A percentile compares a stretch with the other conserved stretches of the same genome.
phyloP scores from a whole-genome alignment of 2,113 vertebrate species.

The Urocynchramus pylzowi region DNA sequence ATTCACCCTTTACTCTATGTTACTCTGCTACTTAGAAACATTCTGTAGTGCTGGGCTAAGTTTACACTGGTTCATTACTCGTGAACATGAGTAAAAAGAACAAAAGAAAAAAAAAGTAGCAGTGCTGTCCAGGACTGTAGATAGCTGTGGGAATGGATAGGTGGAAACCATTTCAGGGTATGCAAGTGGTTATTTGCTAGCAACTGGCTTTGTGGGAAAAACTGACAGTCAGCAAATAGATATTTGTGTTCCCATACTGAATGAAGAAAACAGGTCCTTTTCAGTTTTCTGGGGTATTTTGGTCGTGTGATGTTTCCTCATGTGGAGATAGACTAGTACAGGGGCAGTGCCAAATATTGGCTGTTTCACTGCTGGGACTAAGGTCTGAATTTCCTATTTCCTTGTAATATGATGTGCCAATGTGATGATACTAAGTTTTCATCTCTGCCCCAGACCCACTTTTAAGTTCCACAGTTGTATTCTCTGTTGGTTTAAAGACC shows the following conservation, averaged over 20 bases:
- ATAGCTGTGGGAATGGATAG: not conserved
- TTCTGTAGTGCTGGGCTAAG: not conserved
- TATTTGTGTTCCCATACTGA: not conserved
- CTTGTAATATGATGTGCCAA: not conserved
- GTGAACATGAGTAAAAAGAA: not conserved
- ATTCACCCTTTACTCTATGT: not conserved
- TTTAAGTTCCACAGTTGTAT: not conserved
- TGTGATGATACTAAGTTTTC: not conserved
- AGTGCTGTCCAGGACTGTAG: not conserved
- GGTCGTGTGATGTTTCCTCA: not conserved
- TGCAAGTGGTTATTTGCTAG: not conserved
- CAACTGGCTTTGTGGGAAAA: not conserved
- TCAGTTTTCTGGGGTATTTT: not conserved
- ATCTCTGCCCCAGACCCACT: not conserved
- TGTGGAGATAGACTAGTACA: not conserved
- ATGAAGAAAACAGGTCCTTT: not conserved
- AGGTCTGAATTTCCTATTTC: not conserved
- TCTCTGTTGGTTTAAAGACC: not conserved
- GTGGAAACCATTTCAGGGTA: not conserved
- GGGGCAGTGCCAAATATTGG: not conserved
- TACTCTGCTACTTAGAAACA: not conserved
- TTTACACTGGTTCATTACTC: not conserved
- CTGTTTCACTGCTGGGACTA: not conserved
- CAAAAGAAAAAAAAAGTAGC: accelerated
- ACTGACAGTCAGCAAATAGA: not conserved